These are phyloP conservation scores for Bothrops jararaca DNA, from an alignment of 2,113 vertebrate genomes.

Conservation along the genomic window DNA sequence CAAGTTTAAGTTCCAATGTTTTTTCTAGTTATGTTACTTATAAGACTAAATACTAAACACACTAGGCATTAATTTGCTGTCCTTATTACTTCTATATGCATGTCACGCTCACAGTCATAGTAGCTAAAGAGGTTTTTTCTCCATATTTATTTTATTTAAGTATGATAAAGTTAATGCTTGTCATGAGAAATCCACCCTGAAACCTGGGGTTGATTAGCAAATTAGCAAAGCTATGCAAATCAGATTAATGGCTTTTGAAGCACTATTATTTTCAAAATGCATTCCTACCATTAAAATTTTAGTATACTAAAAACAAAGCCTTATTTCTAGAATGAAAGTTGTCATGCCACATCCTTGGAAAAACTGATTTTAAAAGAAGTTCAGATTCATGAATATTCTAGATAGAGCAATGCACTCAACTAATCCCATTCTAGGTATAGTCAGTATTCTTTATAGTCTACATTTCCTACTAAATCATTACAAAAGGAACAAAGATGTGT, in stretches of 20 bases:
- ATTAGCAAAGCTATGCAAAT: neutral
- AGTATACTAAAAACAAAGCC: neutral
- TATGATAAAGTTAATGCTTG: neutral
- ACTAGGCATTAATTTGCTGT: neutral
- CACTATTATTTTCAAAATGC: neutral
- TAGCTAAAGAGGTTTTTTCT: neutral
- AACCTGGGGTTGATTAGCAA: neutral
- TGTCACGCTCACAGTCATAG: neutral
- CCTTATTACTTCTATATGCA: neutral
- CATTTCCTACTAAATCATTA: neutral
- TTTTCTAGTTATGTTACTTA: neutral
- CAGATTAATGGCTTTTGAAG: neutral
- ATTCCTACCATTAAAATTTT: too few species aligned
- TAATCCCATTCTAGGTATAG: neutral
- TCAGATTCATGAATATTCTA: neutral
- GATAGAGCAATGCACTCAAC: neutral
- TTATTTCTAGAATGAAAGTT: neutral
- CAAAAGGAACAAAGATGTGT: neutral
- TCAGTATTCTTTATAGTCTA: neutral
- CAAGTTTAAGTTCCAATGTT: neutral
- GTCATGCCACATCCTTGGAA: neutral
- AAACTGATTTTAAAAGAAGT: neutral
- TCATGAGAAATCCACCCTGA: neutral
- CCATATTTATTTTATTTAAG: neutral
- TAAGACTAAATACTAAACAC: neutral